Conservation (phyloP, 1,140 invertebrate species). For the Lordiphosa clarofinis region DNA sequence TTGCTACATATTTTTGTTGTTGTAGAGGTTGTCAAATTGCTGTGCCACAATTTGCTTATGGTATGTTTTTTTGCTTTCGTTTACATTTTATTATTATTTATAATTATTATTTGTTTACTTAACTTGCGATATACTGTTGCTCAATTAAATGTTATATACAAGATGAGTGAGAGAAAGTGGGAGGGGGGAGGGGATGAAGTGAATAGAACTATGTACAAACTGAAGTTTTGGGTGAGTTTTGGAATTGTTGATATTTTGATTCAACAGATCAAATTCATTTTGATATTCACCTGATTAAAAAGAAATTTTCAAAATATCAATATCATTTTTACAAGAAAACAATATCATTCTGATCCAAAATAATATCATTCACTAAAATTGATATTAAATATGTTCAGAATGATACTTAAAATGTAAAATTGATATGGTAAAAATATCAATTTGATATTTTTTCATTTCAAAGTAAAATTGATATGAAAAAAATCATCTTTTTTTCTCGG, state of each 20-base stretch:
- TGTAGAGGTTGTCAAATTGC: constrained; percentile 41
- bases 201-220: constrained; percentile 30
- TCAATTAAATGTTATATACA: constrained; percentile 40
- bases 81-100: constrained; percentile 9
- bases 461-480: too few relatives aligned
- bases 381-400: too few relatives aligned
- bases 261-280: too few relatives aligned
- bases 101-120: constrained; percentile 17
- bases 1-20: constrained; percentile 56
- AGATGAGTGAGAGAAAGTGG: constrained; percentile 13
- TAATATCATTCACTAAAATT: too few relatives aligned
- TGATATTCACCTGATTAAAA: too few relatives aligned
- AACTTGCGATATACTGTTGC: constrained; percentile 58
- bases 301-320: too few relatives aligned
- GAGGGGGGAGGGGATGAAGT: constrained; percentile 7
- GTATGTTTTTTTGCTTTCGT: constrained; percentile 36
- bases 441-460: too few relatives aligned
- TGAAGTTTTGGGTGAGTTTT: constrained; percentile 30
- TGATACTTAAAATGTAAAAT: too few relatives aligned
- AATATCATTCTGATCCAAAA: too few relatives aligned
- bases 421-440: too few relatives aligned
- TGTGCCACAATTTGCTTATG: constrained; percentile 56
- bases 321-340: too few relatives aligned
- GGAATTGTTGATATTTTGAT: constrained; percentile 7
- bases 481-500: too few relatives aligned